Evolutionary conservation across 2,797 vertebrate genomes (phyloP), one percentile per base, ranked within the genome.

Genomic region (Holocentrus rufus): DNA sequence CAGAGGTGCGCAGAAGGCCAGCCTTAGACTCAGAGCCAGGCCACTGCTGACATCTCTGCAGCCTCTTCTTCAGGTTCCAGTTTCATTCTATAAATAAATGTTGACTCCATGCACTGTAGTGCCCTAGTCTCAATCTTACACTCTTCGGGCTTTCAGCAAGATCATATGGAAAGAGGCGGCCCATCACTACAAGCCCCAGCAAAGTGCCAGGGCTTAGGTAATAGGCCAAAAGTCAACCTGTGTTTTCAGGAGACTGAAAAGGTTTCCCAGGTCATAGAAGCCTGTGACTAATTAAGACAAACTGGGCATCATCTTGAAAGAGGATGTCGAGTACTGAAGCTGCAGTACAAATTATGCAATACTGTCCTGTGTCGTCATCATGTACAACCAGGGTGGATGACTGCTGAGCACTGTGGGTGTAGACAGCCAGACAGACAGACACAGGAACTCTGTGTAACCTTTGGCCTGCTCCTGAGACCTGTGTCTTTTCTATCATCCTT

Each of bases 1-100:
- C 68, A 79, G 62, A 77, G 78, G 81, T 83, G 61, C 75, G 63
- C 14, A 68, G 56, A 57, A 67, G 75, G 82, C 87, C 73, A 76
- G 64, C 70, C 85, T 88, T 79, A 70, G 79, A 89, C 72, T 76
- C 74, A 81, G 79, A 79, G 77, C 76, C 57, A 65, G 63, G 60
- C 54, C 60, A 63, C 85, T 80, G 86, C 80, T 87, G 84, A 86
- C 88, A 88, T 88, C 77, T 88, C 77, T 89, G 74, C 81, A 69
- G 81, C 75, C 77, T 82, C 89, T 89, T 90, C 87, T 89, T 86
- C 74, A 87, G 91, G 87, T 85, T 93, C 87, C 76, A 84, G 89
- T 91, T 93, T 91, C 91, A 90, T 57, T 88, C 91, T 93, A 94
- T 89, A 91, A 93, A 94, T 94, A 94, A 80, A 86, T 80, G 76